Evolutionary conservation across 2,888 invertebrate species (phyloP), one percentile per base, ranked within the genome.

Genomic region (Drosophila longiperda): DNA sequence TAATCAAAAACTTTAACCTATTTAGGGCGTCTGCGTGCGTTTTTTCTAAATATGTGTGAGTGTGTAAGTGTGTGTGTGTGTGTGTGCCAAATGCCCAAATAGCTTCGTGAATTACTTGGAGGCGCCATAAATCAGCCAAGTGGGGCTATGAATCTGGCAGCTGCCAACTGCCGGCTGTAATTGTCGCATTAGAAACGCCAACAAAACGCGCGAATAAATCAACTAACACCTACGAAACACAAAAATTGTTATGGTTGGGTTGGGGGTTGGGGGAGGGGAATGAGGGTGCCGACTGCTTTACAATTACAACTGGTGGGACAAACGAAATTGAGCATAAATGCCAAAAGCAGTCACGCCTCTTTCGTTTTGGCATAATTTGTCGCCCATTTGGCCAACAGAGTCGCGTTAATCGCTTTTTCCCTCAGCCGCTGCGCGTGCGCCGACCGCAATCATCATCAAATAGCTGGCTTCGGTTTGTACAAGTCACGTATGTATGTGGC

Each of bases 121-220:
- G 80, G 81, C 75, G 75, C 80, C 83, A 89, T 87, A 87, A 87
- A 87, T 87, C 87, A 89, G 80, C 70, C 72, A 78, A 87, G 89
- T 82, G 82, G 80, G 78, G 78, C 76, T 81, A 72, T 73, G 77
- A 88, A 85, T 80, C 82, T 82, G 73, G 45, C 64, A 55, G 50
- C 49, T 53, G 75, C 52, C 66, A 65, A 80, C 76, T 71, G 80
- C 67, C 53, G 67, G 67, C 75, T 71, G 84, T 85, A 88, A 85
- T 85, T 89, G 85, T 80, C 85, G 89, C 85, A 89, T 85, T 85
- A 85, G 85, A 85, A 89, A 85, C 85, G 85, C 80, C 82, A 85
- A 72, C 78, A 80, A 87, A 85, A 84, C 66, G 80, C 70, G 76
- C 83, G 77, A 84, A 86, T 89, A 86, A 86, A 86, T 86, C 89